A percentile compares a stretch with the other conserved stretches of the same genome.
Conservation (phyloP, 2,888 invertebrate genomes). For the Dysmachus trigonus region DNA sequence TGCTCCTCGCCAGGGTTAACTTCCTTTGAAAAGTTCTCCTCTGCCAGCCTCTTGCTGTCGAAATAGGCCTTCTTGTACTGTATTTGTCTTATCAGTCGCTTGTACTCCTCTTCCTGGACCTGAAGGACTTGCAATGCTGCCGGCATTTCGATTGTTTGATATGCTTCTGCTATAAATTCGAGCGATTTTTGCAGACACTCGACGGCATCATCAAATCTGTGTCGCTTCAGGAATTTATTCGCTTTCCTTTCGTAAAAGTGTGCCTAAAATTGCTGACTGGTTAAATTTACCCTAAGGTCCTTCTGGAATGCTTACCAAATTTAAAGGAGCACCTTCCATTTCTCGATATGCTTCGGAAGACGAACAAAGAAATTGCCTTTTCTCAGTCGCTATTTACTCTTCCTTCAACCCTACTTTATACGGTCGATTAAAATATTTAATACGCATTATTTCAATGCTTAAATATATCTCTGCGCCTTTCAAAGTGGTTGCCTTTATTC, state of each 20-base stretch:
- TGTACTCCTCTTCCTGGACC: conserved; percentile 58
- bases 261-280: conserved; percentile 54
- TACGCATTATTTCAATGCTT: background rate
- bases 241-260: conserved; percentile 63
- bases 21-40: background rate
- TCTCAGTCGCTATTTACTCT: background rate
- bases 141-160: conserved; percentile 56
- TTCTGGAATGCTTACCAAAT: conserved; percentile 56
- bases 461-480: background rate
- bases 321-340: conserved; percentile 60
- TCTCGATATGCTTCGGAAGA: background rate
- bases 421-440: background rate
- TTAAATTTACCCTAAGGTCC: background rate
- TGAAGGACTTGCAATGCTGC: conserved; percentile 59
- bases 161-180: conserved; percentile 59
- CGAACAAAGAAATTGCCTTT: background rate
- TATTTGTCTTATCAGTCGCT: conserved; percentile 59
- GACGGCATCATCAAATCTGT: conserved; percentile 61
- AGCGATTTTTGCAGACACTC: conserved; percentile 60
- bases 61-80: conserved; percentile 59
- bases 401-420: background rate
- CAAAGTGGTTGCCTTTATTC: background rate
- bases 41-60: conserved; percentile 55
- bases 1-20: background rate
- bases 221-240: conserved; percentile 58